phyloP scores from a whole-genome alignment of 2,113 vertebrate species.

The Mormoops blainvillei region DNA sequence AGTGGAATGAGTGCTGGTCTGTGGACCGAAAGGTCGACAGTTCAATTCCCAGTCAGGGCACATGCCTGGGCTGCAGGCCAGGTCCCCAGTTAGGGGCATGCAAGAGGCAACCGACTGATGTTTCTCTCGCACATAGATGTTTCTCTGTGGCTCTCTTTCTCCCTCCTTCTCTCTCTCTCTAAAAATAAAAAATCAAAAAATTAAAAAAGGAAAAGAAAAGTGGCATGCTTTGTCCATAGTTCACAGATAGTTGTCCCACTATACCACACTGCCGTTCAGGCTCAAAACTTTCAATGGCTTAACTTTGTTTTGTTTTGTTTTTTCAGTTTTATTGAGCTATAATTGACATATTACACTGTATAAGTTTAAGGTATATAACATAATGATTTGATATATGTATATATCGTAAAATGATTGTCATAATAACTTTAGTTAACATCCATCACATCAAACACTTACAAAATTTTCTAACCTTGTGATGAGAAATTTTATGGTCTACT shows the following conservation, averaged over 20 bases:
- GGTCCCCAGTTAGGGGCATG: too few relatives aligned
- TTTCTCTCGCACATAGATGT: too few relatives aligned
- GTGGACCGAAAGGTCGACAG: too few relatives aligned
- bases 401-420: neutral
- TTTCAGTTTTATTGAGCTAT: neutral
- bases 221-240: neutral
- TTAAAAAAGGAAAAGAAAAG: neutral
- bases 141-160: too few relatives aligned
- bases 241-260: neutral
- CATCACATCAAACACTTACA: neutral
- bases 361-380: neutral
- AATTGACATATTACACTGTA: neutral
- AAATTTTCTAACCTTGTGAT: neutral
- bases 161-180: too few relatives aligned
- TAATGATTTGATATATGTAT: neutral
- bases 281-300: neutral
- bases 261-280: neutral
- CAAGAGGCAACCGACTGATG: too few relatives aligned
- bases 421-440: neutral
- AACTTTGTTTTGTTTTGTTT: neutral
- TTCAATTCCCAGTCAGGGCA: too few relatives aligned
- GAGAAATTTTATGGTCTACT: neutral
- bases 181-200: too few relatives aligned
- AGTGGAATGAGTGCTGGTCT: too few relatives aligned
- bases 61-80: too few relatives aligned